Evolutionary conservation across 1,140 invertebrate genomes (phyloP), one percentile per base, ranked within the genome.

Genomic region (Liolophura sinensis): DNA sequence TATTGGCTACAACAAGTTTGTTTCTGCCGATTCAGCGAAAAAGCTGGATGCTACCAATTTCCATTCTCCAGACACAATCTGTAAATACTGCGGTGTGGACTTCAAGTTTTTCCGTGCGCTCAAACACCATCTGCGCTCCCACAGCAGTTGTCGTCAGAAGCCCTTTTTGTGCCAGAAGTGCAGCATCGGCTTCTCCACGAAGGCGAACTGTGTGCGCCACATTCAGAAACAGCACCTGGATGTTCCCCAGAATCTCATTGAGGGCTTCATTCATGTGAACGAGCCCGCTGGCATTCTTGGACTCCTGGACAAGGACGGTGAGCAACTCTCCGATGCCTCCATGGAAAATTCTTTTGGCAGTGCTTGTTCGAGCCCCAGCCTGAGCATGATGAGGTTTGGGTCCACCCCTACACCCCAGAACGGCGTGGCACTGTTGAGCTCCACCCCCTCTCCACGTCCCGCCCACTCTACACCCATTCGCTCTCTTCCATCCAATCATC

Each of bases 21-120:
- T 92, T 0, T 91, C 89, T 0, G 92, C 93, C 85, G 92, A 94
- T 67, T 89, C 91, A 1, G 90, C 90, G 20, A 91, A 92, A 47
- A 65, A 70, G 12, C 63, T 72, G 20, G 59, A 55, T 1, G 48
- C 65, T 1, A 73, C 73, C 12, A 62, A 69, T 20, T 76, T 80
- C 68, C 68, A 73, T 24, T 78, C 76, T 14, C 80, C 74, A 6
- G 80, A 85, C 69, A 86, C 85, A 1, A 77, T 85, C 12, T 86
- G 85, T 67, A 86, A 85, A 70, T 85, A 84, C 70, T 86, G 85
- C 67, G 79, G 81, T 18, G 76, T 78, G 20, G 85, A 86, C 72
- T 86, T 86, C 70, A 83, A 82, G 60, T 84, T 81, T 58, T 83
- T 85, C 71, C 79, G 83, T 18, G 79, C 82, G 9, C 70, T 86